These are phyloP conservation scores for Aldrovandia affinis DNA, from an alignment of 2,797 vertebrate species.

Conservation along the genomic window DNA sequence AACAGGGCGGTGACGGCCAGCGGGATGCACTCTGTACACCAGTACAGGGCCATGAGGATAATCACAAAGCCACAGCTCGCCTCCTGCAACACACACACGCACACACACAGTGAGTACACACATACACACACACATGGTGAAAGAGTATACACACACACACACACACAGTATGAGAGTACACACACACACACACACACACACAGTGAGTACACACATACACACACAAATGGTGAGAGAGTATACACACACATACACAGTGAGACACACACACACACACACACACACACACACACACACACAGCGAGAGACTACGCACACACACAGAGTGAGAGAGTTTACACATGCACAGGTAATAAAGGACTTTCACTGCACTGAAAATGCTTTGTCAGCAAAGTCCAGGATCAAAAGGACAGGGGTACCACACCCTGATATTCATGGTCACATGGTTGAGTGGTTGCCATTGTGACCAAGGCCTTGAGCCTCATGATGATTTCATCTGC, in stretches of 20 bases:
- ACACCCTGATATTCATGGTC: no score
- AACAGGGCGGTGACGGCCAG: constrained; percentile 87
- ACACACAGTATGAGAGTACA: constrained; percentile 14
- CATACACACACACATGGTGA: background rate
- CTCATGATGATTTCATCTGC: no score
- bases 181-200: constrained; percentile 9
- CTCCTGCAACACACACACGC: constrained; percentile 67
- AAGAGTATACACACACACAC: background rate
- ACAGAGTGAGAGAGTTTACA: background rate
- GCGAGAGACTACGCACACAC: background rate
- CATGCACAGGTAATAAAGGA: background rate
- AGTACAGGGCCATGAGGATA: constrained; percentile 89
- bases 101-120: background rate
- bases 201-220: background rate
- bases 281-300: background rate
- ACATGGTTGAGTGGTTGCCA: background rate
- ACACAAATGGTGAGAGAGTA: background rate
- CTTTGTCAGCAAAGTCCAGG: background rate
- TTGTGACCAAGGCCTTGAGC: background rate
- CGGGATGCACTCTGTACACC: constrained; percentile 93
- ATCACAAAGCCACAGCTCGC: constrained; percentile 83
- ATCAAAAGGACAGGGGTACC: no score
- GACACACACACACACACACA: background rate
- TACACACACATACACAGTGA: background rate
- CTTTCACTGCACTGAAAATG: background rate